Evolutionary conservation across 2,797 vertebrate genomes (phyloP).

Genomic region (Xerus rutilus): DNA sequence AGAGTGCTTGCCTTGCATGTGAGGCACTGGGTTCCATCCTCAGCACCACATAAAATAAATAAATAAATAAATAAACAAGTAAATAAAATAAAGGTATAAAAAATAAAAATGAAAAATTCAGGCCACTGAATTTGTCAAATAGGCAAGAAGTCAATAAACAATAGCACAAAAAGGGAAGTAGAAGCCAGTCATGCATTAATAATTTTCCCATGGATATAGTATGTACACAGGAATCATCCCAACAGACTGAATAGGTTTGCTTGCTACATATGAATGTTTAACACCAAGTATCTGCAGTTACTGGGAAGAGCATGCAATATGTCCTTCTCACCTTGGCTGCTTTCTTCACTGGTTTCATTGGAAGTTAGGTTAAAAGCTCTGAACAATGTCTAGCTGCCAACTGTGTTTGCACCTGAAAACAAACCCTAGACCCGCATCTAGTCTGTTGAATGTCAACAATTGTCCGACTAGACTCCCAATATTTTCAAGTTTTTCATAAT

Average conservation of each 20-base stretch:
- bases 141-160: background rate
- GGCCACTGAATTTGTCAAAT: background rate
- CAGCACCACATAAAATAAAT: no score
- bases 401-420: background rate
- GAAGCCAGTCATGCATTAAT: background rate
- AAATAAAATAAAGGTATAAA: background rate
- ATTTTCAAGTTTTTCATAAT: background rate
- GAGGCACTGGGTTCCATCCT: no score
- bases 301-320: accelerated
- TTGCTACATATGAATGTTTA: no score
- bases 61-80: background rate
- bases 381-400: background rate
- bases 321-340: background rate
- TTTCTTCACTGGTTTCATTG: background rate
- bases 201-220: background rate
- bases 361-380: background rate
- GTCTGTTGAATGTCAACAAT: background rate
- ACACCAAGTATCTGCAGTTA: background rate
- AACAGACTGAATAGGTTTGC: no score
- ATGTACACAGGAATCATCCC: accelerated
- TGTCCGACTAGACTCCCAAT: background rate
- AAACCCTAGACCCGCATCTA: background rate
- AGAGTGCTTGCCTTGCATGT: no score
- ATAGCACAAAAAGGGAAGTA: background rate
- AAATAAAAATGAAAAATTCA: background rate